Percentiles rank a stretch among this genome's conserved stretches.
phyloP scores from a whole-genome alignment of 1,140 invertebrate species.

The Magallana angulata region DNA sequence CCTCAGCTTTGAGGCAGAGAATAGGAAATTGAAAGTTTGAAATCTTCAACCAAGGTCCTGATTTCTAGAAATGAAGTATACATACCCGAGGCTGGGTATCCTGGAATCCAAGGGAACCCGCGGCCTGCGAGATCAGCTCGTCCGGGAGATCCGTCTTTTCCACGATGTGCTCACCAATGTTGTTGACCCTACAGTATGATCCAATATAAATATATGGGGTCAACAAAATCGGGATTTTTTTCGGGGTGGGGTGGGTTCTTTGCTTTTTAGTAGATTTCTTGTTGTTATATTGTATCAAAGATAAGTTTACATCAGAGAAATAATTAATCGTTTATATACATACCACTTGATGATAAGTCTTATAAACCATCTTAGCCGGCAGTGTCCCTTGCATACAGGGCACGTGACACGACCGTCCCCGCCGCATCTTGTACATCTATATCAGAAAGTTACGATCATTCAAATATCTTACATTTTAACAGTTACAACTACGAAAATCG shows the following conservation, averaged over 20 bases:
- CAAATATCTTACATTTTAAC: too few relatives aligned
- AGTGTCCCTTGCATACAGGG: conserved; percentile 58
- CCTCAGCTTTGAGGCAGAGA: too few relatives aligned
- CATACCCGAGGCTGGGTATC: conserved; percentile 64
- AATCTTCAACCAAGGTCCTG: too few relatives aligned
- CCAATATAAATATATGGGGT: not conserved
- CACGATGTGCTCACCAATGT: conserved; percentile 65
- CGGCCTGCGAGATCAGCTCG: conserved; percentile 61
- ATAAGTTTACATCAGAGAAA: not conserved
- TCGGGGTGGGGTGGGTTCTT: not conserved
- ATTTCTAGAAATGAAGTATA: not conserved
- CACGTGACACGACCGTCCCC: conserved; percentile 61
- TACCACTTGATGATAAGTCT: conserved; percentile 75
- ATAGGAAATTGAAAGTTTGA: too few relatives aligned
- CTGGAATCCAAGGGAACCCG: conserved; percentile 61
- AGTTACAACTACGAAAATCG: too few relatives aligned
- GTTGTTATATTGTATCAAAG: not conserved
- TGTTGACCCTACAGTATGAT: conserved; percentile 61
- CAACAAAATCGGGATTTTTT: too few relatives aligned
- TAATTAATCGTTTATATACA: not conserved
- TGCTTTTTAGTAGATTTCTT: not conserved
- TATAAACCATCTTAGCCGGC: conserved; percentile 60
- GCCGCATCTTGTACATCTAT: too few relatives aligned
- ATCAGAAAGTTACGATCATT: not conserved
- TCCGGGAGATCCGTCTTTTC: conserved; percentile 69